Evolutionary conservation across 92 coral and sea anemone species (phyloP), one percentile per base, ranked within the genome.

Genomic region (Palythoa heliodiscus): DNA sequence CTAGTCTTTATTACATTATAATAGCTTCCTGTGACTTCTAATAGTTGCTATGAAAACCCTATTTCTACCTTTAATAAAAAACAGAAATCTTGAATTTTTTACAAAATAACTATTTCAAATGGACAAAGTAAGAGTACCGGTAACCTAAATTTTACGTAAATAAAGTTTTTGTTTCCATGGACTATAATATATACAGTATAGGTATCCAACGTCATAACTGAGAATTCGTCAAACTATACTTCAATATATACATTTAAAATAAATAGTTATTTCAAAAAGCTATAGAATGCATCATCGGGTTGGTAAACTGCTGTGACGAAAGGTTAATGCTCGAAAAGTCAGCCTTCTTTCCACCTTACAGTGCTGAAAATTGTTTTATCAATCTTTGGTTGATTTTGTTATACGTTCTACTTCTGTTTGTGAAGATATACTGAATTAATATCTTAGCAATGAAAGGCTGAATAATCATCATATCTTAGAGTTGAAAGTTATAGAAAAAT

Each of bases 41-140:
- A 75, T 75, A 52, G 80, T 52, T 75, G 66, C 80, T 75, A 11
- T 76, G 81, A 66, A 75, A 75, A 53, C 67, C 80, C 67, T 75
- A 53, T 53, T 12, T 75, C 66, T 53, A 50, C 11, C 80, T 75
- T 22, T n/a, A n/a, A n/a, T n/a, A 29, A 75, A 75, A 23, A 74
- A 60, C 67, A 60, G 19, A 20, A 60, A 60, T 60, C 67, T 60
- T 60, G 7, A 16, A 60, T 14, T 60, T 60, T 60, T 60, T 3
- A 60, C 22, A 17, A 60, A 60, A 60, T 16, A 60, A 60, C 22
- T 60, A 75, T 40, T 43, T 73, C 77, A 73, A 73, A 73, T 73
- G 77, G 58, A 73, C 54, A 14, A 72, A 72, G 25, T 15, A 73
- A 73, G 25, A 73, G 60, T n/a, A n/a, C n/a, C n/a, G n/a, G n/a